Conservation (phyloP, 2,797 vertebrate species). For the Apogon hyalosoma region DNA sequence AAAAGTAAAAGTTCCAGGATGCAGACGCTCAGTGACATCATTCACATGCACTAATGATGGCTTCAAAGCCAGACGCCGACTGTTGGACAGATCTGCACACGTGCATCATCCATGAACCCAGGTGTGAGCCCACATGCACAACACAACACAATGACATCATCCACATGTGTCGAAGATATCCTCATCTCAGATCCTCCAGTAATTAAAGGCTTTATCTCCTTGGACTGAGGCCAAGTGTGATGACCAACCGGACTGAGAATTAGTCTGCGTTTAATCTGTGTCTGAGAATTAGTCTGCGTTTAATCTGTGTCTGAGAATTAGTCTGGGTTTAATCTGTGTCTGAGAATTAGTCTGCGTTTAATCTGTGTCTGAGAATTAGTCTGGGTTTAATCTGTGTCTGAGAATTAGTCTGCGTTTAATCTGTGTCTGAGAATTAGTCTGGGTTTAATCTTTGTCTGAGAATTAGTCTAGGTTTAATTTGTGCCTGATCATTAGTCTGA, state of each 20-base stretch:
- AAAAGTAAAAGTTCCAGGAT: slow-evolving; percentile 17
- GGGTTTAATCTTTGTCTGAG: background rate
- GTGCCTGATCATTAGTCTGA: too few relatives aligned
- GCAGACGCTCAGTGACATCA: slow-evolving; percentile 57
- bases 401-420: too few relatives aligned
- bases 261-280: slow-evolving; percentile 32
- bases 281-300: too few relatives aligned
- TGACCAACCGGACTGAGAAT: background rate
- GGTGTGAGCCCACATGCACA: too few relatives aligned
- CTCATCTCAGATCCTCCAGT: slow-evolving; percentile 23
- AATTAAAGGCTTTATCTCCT: slow-evolving; percentile 45
- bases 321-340: too few relatives aligned
- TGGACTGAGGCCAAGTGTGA: slow-evolving; percentile 9
- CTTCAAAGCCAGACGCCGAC: slow-evolving; percentile 17
- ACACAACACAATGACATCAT: slow-evolving; percentile 39
- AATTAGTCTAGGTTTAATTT: slow-evolving; percentile 34
- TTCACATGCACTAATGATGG: slow-evolving; percentile 46
- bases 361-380: background rate
- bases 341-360: too few relatives aligned
- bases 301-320: background rate
- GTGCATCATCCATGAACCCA: background rate
- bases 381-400: too few relatives aligned
- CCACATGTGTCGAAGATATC: slow-evolving; percentile 41
- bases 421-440: too few relatives aligned
- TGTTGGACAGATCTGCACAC: background rate